These are phyloP conservation scores for Itoplectis maculator DNA, from an alignment of 2,888 invertebrate species.

Conservation along the genomic window DNA sequence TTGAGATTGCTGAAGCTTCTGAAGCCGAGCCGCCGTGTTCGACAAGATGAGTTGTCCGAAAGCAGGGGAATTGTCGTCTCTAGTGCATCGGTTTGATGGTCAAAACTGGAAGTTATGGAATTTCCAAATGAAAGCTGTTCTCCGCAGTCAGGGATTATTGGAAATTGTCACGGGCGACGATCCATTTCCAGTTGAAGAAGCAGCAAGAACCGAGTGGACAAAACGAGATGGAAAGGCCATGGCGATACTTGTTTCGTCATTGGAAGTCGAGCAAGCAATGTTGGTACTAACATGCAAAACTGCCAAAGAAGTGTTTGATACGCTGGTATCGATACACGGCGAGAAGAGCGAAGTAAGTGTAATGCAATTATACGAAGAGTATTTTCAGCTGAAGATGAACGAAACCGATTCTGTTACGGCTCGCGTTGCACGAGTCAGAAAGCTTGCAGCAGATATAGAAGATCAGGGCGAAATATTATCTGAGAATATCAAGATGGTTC, in stretches of 20 bases:
- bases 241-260: conserved; percentile 41
- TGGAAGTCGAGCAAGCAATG: conserved; percentile 46
- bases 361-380: conserved; percentile 55
- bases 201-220: not conserved
- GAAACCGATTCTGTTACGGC: conserved; percentile 35
- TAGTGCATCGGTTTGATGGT: conserved; percentile 1
- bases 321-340: conserved; percentile 33
- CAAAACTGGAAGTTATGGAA: conserved; percentile 35
- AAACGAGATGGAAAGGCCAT: conserved; percentile 48
- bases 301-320: conserved; percentile 48
- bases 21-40: too few relatives aligned
- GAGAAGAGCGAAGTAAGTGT: conserved; percentile 56
- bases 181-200: conserved; percentile 19
- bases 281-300: conserved; percentile 40
- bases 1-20: not conserved
- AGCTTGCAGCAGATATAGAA: conserved; percentile 59
- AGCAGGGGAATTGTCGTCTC: not conserved
- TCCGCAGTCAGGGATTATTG: conserved; percentile 25
- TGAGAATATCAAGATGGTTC: conserved; percentile 60
- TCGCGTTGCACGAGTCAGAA: conserved; percentile 29
- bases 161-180: not conserved
- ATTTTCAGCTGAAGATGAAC: conserved; percentile 38
- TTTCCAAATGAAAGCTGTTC: conserved; percentile 32
- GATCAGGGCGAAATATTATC: conserved; percentile 59
- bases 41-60: not conserved